A percentile compares a stretch with the other conserved stretches of the same genome.
Conservation (phyloP, 53 echinoderm and acorn worm species). For the Henricia sp. region DNA sequence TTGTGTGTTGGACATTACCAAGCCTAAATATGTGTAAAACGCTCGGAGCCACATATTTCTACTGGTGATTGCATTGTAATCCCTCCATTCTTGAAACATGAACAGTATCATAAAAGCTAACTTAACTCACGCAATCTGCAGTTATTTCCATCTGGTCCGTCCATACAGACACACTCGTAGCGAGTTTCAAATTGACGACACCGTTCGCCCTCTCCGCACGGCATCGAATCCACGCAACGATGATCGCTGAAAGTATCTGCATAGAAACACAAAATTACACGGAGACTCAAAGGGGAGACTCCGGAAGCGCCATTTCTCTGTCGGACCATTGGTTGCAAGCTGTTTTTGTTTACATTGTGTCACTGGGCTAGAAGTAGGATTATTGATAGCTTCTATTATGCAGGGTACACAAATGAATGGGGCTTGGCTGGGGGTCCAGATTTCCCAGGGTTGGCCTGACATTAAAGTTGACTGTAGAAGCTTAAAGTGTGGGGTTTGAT, state of each 20-base stretch:
- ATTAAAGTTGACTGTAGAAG: not conserved
- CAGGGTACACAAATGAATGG: no score
- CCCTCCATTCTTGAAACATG: not conserved
- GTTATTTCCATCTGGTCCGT: not conserved
- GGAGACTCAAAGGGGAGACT: not conserved
- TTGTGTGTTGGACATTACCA: not conserved
- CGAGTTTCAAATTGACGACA: constrained; percentile 13
- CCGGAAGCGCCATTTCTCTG: no score
- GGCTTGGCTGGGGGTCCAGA: no score
- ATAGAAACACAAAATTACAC: not conserved
- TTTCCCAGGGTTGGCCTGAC: no score
- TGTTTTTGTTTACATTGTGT: no score
- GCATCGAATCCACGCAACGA: not conserved
- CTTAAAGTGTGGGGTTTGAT: no score
- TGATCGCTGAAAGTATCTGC: constrained; percentile 14
- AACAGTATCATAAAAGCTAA: not conserved
- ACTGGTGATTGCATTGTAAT: not conserved
- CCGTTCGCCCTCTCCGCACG: constrained; percentile 3
- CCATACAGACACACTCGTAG: constrained; percentile 27
- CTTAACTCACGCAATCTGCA: constrained; percentile 2
- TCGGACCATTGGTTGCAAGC: no score
- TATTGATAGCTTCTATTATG: no score
- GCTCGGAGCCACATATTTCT: no score
- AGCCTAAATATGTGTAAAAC: not conserved
- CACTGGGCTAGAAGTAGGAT: no score